Evolutionary conservation across 2,888 invertebrate species (phyloP).

Genomic region (Polylopha cassiicola): DNA sequence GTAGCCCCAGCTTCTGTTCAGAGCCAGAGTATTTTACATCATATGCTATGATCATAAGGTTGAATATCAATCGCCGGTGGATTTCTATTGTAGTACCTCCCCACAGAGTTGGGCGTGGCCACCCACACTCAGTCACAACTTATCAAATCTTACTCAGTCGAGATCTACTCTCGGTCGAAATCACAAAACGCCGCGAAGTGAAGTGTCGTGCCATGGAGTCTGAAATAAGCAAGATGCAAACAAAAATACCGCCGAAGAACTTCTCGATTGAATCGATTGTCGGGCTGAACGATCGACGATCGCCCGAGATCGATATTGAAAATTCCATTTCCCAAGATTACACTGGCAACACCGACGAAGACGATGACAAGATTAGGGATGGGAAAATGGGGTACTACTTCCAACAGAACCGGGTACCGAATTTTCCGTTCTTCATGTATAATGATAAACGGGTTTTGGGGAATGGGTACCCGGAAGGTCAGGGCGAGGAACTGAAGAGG

Average conservation of each 20-base stretch:
- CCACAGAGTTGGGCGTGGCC: conserved; percentile 12
- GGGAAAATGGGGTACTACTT: conserved; percentile 66
- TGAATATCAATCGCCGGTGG: neutral
- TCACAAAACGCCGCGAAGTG: conserved; percentile 11
- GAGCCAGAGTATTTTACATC: neutral
- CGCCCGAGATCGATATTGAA: conserved; percentile 70
- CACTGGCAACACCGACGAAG: conserved; percentile 51
- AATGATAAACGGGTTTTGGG: conserved; percentile 61
- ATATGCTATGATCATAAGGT: neutral
- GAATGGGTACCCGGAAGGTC: conserved; percentile 41
- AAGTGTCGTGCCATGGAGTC: conserved; percentile 52
- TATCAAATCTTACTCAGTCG: neutral
- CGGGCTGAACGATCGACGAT: conserved; percentile 55
- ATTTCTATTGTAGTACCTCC: neutral
- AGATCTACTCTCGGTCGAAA: neutral
- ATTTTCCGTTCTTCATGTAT: conserved; percentile 71
- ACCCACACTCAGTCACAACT: neutral
- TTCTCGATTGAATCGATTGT: conserved; percentile 82
- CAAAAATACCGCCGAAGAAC: conserved; percentile 75
- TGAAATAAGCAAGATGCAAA: conserved; percentile 62
- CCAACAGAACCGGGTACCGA: conserved; percentile 62
- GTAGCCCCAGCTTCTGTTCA: neutral
- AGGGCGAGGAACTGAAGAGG: conserved; percentile 58
- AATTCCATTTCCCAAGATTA: conserved; percentile 62
- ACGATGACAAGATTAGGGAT: conserved; percentile 58